Evolutionary conservation across 2,888 invertebrate species (phyloP), one percentile per base, ranked within the genome.

Genomic region (Euzetes globulus): DNA sequence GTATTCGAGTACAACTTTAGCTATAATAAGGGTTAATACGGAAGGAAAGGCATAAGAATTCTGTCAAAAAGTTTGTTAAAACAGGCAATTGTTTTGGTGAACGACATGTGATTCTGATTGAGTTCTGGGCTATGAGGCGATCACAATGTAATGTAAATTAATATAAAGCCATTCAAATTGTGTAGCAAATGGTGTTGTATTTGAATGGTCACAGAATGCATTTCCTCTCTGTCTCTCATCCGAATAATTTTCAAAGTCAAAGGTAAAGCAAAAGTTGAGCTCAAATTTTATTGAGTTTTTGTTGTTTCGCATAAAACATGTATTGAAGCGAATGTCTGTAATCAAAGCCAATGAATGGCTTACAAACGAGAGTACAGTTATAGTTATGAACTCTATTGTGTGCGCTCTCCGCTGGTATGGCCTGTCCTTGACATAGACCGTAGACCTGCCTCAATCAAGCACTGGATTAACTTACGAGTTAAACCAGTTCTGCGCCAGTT

Each of bases 351-450:
- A 33, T 15, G 33, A 19, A 19, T 19, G 22, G 52, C n/a, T n/a
- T n/a, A n/a, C 29, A 60, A 33, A 60, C 27, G 60, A 60, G 60
- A 60, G 60, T 60, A 60, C 60, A 60, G 60, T 33, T 60, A 58
- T 27, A 52, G 25, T 58, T 58, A 60, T 68, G 68, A 68, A 68
- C 68, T 68, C 68, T 68, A 68, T 68, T 68, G 68, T 68, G 41
- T 68, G 17, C 11, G 68, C 41, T 41, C 41, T 41, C 13, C 41
- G 13, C 41, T 9, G 41, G 41, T 41, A 41, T 41, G 41, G 7
- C 68, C 37, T 37, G 68, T 27, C 68, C 68, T 68, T 68, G 68
- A 68, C 68, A 68, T 68, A 68, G 17, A 37, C 33, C 41, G 7
- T 13, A 33, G 33, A 33, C 29, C 63, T 33, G 29, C 33, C 63